phyloP scores from a whole-genome alignment of 2,113 vertebrate genomes.

The Datnioides undecimradiatus region DNA sequence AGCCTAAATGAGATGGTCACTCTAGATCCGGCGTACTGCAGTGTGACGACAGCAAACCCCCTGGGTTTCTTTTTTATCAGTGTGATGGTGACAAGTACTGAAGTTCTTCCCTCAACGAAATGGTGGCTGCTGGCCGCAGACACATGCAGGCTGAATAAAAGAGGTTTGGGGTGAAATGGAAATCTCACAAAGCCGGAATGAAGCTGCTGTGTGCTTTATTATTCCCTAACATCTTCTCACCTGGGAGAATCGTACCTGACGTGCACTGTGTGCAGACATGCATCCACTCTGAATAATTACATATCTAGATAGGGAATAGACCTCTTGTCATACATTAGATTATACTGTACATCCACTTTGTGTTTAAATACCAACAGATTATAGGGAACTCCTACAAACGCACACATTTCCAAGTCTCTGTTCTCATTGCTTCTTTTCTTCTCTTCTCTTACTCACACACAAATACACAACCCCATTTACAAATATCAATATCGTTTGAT shows the following conservation, averaged over 20 bases:
- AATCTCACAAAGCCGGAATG: slow-evolving; percentile 16
- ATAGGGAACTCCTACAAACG: neutral
- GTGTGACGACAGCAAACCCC: slow-evolving; percentile 7
- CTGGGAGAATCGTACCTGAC: neutral
- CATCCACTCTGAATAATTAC: neutral
- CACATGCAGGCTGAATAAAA: slow-evolving; percentile 1
- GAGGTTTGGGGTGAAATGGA: slow-evolving; percentile 47
- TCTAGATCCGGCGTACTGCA: slow-evolving; percentile 17
- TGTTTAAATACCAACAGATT: neutral
- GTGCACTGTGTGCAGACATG: neutral
- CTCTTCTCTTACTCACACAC: neutral
- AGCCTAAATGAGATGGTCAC: slow-evolving; percentile 42
- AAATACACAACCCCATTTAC: neutral
- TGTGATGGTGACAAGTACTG: slow-evolving; percentile 24
- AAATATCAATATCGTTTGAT: neutral
- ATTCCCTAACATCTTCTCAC: slow-evolving; percentile 28
- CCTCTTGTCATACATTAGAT: neutral
- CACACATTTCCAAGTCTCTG: neutral
- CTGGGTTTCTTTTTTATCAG: slow-evolving; percentile 12
- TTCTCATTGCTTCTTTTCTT: neutral
- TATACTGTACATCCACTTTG: neutral
- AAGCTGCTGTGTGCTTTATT: slow-evolving; percentile 16
- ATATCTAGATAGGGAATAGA: neutral
- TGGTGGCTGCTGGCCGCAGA: neutral
- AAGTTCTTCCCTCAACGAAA: slow-evolving; percentile 7